Percentiles rank a stretch among this genome's conserved stretches.
phyloP scores from a whole-genome alignment of 2,113 vertebrate species.

The Hyperopisus bebe region DNA sequence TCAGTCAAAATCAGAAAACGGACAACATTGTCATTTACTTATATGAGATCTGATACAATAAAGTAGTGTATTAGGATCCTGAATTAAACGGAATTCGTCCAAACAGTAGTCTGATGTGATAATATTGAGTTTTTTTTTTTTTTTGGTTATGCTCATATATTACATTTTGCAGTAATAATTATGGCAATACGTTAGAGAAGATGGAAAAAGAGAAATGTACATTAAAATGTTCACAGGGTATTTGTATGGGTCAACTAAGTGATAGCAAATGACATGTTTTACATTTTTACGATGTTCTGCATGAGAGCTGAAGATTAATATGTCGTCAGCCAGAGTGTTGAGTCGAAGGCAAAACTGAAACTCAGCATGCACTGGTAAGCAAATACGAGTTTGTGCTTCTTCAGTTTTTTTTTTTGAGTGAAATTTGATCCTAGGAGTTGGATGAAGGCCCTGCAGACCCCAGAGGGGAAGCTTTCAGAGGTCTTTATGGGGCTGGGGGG shows the following conservation, averaged over 20 bases:
- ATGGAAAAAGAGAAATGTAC: neutral
- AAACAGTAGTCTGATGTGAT: neutral
- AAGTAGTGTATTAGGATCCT: neutral
- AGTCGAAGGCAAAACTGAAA: neutral
- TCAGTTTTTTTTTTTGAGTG: neutral
- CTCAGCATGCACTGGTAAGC: neutral
- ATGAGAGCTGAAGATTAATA: neutral
- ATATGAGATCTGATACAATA: neutral
- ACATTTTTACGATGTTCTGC: neutral
- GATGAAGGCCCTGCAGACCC: neutral
- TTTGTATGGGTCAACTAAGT: neutral
- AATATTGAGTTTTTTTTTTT: neutral
- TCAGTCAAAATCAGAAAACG: neutral
- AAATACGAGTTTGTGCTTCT: neutral
- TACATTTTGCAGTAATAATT: neutral
- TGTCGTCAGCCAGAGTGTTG: neutral
- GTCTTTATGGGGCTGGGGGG: neutral
- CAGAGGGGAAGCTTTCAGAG: neutral
- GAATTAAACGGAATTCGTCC: neutral
- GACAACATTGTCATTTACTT: neutral
- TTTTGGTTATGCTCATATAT: neutral
- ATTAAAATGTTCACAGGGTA: neutral
- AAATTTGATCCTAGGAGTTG: neutral
- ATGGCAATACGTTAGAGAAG: neutral
- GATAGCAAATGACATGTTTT: neutral